Percentiles rank a stretch among this genome's conserved stretches.
Conservation (phyloP, 2,113 vertebrate species). For the Callorhinus ursinus region DNA sequence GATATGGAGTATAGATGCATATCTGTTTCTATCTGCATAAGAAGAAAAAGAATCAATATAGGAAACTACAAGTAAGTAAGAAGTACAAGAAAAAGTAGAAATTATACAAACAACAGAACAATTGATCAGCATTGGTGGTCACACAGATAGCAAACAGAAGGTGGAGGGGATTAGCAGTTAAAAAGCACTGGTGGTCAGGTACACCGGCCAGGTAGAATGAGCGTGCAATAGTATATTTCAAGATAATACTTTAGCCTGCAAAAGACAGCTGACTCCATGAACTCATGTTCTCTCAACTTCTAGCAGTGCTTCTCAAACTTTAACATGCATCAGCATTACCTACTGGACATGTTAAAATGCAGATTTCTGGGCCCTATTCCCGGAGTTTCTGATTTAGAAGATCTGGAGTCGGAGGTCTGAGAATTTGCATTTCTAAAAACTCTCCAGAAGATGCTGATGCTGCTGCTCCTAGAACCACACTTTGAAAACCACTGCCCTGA, state of each 20-base stretch:
- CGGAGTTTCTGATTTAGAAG: background rate
- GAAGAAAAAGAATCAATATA: background rate
- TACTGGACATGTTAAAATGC: background rate
- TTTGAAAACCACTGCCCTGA: background rate
- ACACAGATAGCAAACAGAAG: background rate
- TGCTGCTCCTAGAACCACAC: background rate
- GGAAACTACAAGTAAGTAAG: background rate
- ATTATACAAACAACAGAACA: background rate
- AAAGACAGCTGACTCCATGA: background rate
- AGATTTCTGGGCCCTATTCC: background rate
- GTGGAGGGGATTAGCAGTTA: background rate
- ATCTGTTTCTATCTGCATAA: background rate
- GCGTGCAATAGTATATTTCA: background rate
- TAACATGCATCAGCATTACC: background rate
- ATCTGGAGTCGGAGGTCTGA: background rate
- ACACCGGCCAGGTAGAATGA: background rate
- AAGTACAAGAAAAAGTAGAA: background rate
- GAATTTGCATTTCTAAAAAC: background rate
- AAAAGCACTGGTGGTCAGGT: background rate
- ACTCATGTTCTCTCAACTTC: background rate
- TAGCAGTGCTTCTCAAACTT: background rate
- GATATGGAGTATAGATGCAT: background rate
- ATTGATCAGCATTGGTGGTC: background rate
- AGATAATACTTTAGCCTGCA: background rate
- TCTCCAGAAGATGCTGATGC: background rate